Conservation (phyloP, 2,113 vertebrate genomes). For the Chlamydotis undulata region DNA sequence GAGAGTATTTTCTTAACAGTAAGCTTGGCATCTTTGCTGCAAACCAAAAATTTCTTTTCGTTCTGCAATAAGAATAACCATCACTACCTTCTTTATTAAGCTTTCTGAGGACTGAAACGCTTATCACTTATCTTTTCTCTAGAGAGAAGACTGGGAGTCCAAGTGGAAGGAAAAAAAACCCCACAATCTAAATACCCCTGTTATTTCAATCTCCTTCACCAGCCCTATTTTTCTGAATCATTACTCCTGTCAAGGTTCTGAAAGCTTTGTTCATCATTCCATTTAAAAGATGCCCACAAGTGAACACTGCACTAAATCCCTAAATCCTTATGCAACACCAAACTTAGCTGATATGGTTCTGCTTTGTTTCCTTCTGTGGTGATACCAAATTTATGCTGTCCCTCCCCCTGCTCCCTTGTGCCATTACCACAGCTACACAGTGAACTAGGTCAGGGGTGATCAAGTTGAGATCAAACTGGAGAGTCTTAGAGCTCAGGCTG, state of each 20-base stretch:
- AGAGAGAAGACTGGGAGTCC: background rate
- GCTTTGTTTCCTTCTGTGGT: background rate
- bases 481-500: background rate
- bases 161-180: background rate
- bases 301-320: background rate
- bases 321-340: background rate
- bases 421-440: background rate
- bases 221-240: background rate
- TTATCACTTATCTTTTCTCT: background rate
- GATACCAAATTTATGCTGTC: background rate
- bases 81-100: background rate
- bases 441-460: background rate
- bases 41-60: background rate
- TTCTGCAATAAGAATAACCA: background rate
- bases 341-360: background rate
- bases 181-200: accelerated
- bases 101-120: background rate
- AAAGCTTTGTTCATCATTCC: background rate
- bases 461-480: background rate
- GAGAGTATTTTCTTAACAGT: background rate
- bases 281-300: background rate
- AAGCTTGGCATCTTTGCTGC: background rate
- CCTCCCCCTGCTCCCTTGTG: background rate
- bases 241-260: background rate
- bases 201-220: background rate